phyloP scores from a whole-genome alignment of 2,888 invertebrate genomes.

The Heliothis peltigera region DNA sequence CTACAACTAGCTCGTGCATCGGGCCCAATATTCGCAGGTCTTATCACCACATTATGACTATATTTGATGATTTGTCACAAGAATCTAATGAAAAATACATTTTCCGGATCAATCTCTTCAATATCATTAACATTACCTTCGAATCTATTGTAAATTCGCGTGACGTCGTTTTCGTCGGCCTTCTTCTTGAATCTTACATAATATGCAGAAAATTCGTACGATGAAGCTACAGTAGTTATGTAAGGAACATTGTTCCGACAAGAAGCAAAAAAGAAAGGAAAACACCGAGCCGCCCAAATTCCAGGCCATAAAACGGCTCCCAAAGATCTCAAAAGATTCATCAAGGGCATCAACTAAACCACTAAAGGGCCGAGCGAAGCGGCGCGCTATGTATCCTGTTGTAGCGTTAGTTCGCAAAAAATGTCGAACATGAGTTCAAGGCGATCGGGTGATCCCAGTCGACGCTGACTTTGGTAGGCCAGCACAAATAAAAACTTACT shows the following conservation, averaged over 20 bases:
- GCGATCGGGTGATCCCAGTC: slow-evolving; percentile 82
- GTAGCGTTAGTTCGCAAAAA: slow-evolving; percentile 82
- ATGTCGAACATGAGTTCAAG: slow-evolving; percentile 88
- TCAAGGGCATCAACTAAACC: slow-evolving; percentile 83
- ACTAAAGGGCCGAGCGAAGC: slow-evolving; percentile 73
- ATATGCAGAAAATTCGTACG: slow-evolving; percentile 9
- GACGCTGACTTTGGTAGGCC: slow-evolving; percentile 51
- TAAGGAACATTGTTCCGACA: slow-evolving; percentile 15
- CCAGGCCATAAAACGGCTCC: slow-evolving; percentile 57
- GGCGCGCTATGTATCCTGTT: slow-evolving; percentile 83
- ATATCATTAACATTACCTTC: slow-evolving; percentile 35
- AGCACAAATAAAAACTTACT: slow-evolving; percentile 63
- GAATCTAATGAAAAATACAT: slow-evolving; percentile 50
- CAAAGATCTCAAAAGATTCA: slow-evolving; percentile 67
- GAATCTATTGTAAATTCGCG: slow-evolving; percentile 24
- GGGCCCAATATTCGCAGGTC: slow-evolving; percentile 69
- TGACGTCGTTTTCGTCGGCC: slow-evolving; percentile 17
- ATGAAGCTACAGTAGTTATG: slow-evolving; percentile 21
- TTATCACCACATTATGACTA: slow-evolving; percentile 66
- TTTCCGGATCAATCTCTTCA: slow-evolving; percentile 35
- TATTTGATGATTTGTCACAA: slow-evolving; percentile 52
- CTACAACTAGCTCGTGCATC: slow-evolving; percentile 69
- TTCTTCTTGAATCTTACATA: slow-evolving; percentile 34
- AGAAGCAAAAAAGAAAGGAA: slow-evolving; percentile 52
- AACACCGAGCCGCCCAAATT: slow-evolving; percentile 50